phyloP scores from a whole-genome alignment of 2,888 invertebrate genomes.

The Smittia sp. region DNA sequence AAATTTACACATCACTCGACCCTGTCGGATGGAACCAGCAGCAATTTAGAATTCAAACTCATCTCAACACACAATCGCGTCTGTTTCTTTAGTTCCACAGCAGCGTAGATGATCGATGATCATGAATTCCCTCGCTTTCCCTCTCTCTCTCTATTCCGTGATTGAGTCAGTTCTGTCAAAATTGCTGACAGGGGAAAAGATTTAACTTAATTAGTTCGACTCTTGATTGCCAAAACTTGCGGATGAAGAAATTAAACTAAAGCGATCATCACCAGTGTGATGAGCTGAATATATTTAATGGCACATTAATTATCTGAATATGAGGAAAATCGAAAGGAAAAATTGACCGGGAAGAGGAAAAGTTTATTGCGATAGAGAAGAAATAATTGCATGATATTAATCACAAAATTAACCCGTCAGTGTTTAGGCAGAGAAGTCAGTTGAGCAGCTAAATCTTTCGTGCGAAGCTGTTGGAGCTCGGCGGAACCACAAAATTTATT shows the following conservation, averaged over 20 bases:
- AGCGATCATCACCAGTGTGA: neutral
- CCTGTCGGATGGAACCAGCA: neutral
- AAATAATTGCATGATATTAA: neutral
- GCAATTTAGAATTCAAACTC: slow-evolving; percentile 12
- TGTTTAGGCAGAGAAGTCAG: neutral
- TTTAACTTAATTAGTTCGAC: slow-evolving; percentile 12
- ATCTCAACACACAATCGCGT: slow-evolving; percentile 11
- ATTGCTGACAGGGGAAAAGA: neutral
- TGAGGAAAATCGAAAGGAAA: neutral
- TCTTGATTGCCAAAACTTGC: neutral
- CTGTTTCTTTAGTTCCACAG: neutral
- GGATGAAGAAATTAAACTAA: neutral
- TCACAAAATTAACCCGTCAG: neutral
- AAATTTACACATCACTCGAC: slow-evolving; percentile 42
- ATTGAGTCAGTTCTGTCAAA: neutral
- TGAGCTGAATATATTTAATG: neutral
- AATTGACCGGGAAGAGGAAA: neutral
- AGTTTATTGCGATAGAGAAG: neutral
- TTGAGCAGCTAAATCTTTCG: neutral
- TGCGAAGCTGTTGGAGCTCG: neutral
- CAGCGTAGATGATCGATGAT: too few species aligned
- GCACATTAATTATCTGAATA: slow-evolving; percentile 3
- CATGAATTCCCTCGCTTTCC: too few species aligned
- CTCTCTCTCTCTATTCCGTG: too few species aligned
- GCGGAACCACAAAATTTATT: too few species aligned